These are phyloP conservation scores for Sericinus montela DNA, from an alignment of 2,888 invertebrate species.

Conservation along the genomic window DNA sequence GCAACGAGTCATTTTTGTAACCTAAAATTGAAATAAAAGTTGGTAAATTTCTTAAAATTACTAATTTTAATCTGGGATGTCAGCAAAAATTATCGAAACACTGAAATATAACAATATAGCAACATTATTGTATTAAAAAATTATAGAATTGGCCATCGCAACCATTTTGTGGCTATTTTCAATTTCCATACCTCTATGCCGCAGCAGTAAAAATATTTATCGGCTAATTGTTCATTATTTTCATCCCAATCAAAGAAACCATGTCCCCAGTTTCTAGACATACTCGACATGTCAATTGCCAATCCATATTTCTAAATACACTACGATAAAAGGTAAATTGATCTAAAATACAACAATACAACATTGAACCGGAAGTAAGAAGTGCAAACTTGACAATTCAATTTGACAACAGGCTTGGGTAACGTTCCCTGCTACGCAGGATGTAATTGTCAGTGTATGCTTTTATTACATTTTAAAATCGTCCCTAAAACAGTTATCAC, in stretches of 20 bases:
- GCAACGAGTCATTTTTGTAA: conserved; percentile 67
- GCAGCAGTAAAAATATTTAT: conserved; percentile 71
- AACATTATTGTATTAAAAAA: conserved; percentile 73
- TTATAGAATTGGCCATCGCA: conserved; percentile 78
- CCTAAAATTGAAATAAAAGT: conserved; percentile 42
- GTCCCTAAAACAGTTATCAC: no score
- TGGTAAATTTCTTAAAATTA: conserved; percentile 17
- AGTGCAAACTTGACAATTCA: conserved; percentile 49
- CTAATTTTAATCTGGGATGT: conserved; percentile 52
- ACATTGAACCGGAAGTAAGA: conserved; percentile 50
- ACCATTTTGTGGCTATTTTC: conserved; percentile 76
- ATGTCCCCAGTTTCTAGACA: conserved; percentile 73
- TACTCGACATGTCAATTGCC: conserved; percentile 76
- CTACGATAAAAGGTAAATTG: conserved; percentile 27
- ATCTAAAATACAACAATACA: conserved; percentile 39
- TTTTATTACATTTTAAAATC: no score
- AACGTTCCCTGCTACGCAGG: conserved; percentile 34
- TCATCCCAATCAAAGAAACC: conserved; percentile 78
- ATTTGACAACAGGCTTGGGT: conserved; percentile 19
- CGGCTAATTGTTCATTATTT: conserved; percentile 75
- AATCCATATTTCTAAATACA: conserved; percentile 59
- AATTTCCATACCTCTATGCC: conserved; percentile 73
- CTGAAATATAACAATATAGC: conserved; percentile 67
- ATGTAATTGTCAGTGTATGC: no score
- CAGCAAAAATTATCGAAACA: conserved; percentile 60